Evolutionary conservation across 2,888 invertebrate genomes (phyloP), one percentile per base, ranked within the genome.

Genomic region (Parapristionchus giblindavisi): DNA sequence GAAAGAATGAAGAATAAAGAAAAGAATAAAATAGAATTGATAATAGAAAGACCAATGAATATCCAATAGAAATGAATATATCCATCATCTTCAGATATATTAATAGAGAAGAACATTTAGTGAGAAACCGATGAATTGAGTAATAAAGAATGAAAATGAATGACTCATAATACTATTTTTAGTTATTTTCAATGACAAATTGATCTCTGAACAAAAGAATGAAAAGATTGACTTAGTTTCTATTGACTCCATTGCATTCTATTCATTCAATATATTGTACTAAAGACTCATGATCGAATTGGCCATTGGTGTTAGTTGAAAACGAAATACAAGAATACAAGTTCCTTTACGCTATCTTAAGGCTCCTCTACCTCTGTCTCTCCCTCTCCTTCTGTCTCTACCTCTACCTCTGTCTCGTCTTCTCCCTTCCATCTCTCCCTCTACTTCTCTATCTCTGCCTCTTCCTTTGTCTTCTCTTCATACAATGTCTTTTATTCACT

Each of bases 401-500:
- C 36, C 14, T 60, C 58, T n/a, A 21, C 34, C 40, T 11, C 60
- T 17, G 5, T 48, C 60, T 60, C 72, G 24, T 58, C 51, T 48
- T 36, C 60, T 43, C 36, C 40, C 60, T 58, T 58, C 29, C 72
- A 38, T 51, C 58, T 38, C 72, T 60, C 72, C 34, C 51, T 60
- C n/a, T 48, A 38, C 40, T 40, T 36, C 56, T 29, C 27, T 61
- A 27, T 27, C 48, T 71, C 75, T 43, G 11, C 60, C 58, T 66
- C 52, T 73, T 34, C 14, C 63, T 52, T 63, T 54, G n/a, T 65
- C 38, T 24, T 43, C 43, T 48, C 52, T 17, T 71, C 34, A 56
- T 58, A 61, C 68, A 21, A 29, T 34, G 43, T 70, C 36, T 36
- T 29, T 76, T 29, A 63, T 72, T 61, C 58, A 58, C 58, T 75